Evolutionary conservation across 2,888 invertebrate genomes (phyloP), one percentile per base, ranked within the genome.

Genomic region (Drosophila engyochracea): DNA sequence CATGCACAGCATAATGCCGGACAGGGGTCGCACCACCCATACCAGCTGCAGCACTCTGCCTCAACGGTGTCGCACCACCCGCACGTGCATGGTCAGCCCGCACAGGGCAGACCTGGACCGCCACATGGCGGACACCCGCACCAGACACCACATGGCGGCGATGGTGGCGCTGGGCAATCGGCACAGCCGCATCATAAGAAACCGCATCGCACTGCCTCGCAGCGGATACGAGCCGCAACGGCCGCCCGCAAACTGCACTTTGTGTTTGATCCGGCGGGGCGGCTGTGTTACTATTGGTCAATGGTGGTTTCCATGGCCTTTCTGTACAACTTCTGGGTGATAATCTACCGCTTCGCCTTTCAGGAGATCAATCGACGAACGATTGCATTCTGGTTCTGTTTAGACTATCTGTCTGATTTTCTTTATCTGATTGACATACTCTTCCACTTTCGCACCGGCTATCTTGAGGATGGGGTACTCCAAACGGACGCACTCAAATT

Each of bases 281-380:
- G 99, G 62, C 95, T 99, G 79, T 98, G 98, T 94, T 98, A 98
- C 94, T 98, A 98, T 93, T 98, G 98, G 98, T 98, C 98, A 90
- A 97, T 98, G 97, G 97, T 98, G 89, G 98, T 98, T 87, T 98
- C 98, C 84, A 96, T 98, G 92, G 98, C 98, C 92, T 98, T 98
- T 94, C 96, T 98, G 92, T 98, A 98, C 95, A 98, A 98, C 94
- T 97, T 98, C 93, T 98, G 98, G 98, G 98, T 98, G 94, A 98
- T 99, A 94, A 98, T 99, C 94, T 99, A 99, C 95, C 96, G 99
- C 94, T 99, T 98, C 95, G 98, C 99, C 94, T 99, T 99, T 94
- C 97, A 98, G 94, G 99, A 99, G 95, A 98, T 99, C 91, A 97
- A 97, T 94, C 96, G 97, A 96, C 96, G 97, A 92, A 98, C 97